A percentile compares a stretch with the other conserved stretches of the same genome.
Conservation (phyloP, 2,113 vertebrate genomes). For the Brachyistius frenatus region DNA sequence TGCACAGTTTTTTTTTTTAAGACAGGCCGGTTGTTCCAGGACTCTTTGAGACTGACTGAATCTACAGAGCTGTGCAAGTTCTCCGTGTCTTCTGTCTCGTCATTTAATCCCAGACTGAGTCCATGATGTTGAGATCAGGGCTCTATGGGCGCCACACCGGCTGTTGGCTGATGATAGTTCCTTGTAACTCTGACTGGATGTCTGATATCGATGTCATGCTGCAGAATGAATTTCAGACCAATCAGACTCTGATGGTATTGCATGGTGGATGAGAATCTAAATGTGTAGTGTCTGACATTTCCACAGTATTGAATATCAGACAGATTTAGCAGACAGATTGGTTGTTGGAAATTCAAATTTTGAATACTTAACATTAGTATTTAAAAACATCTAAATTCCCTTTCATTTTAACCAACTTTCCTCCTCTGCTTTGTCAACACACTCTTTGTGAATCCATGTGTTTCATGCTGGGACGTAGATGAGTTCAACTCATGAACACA, state of each 20-base stretch:
- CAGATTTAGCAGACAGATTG: too few species aligned
- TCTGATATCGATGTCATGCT: too few species aligned
- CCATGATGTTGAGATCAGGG: background rate
- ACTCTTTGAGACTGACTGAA: too few species aligned
- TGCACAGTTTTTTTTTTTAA: too few species aligned
- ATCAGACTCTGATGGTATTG: too few species aligned
- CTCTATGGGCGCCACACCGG: background rate
- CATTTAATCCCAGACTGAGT: background rate
- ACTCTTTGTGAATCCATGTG: conserved; percentile 41
- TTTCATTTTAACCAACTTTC: background rate
- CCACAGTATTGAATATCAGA: background rate
- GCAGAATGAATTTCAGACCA: too few species aligned
- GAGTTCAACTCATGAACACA: conserved; percentile 31
- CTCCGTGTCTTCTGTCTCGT: background rate
- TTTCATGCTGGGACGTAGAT: conserved; percentile 36
- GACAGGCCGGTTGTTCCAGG: too few species aligned
- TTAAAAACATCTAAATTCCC: conserved; percentile 11
- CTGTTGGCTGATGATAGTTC: background rate
- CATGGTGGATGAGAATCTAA: too few species aligned
- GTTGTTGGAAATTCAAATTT: background rate
- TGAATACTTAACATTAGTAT: background rate
- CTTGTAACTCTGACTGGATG: background rate
- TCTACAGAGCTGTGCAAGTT: background rate
- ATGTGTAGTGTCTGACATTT: too few species aligned
- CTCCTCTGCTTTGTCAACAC: conserved; percentile 26